phyloP scores from a whole-genome alignment of 2,888 invertebrate genomes.

The Drosophila fungiperda region DNA sequence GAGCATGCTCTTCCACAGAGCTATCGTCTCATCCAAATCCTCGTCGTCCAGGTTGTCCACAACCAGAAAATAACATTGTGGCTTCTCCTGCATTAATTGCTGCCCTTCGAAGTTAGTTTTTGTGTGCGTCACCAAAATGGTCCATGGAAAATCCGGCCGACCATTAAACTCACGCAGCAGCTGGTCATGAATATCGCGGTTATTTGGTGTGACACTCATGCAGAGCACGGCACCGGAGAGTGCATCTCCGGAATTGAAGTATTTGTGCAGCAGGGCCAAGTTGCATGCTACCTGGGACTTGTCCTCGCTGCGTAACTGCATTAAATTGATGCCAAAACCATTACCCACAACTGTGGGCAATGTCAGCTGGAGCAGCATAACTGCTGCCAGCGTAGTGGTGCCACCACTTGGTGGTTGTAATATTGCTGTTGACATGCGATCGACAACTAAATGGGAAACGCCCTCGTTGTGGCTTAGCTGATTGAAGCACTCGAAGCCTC shows the following conservation, averaged over 20 bases:
- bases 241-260: constrained; percentile 75
- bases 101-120: not conserved
- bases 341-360: constrained; percentile 8
- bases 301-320: constrained; percentile 57
- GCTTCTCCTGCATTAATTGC: constrained; percentile 74
- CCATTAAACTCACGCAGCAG: constrained; percentile 65
- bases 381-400: constrained; percentile 11
- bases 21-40: constrained; percentile 78
- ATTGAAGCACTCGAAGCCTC: constrained; percentile 27
- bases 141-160: constrained; percentile 61
- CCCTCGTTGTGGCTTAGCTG: constrained; percentile 21
- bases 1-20: constrained; percentile 74
- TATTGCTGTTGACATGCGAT: constrained; percentile 57
- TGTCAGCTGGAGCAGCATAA: constrained; percentile 43
- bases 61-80: constrained; percentile 83
- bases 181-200: constrained; percentile 59
- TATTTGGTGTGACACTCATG: constrained; percentile 58
- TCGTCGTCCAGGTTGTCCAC: constrained; percentile 78
- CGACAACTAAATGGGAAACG: constrained; percentile 51
- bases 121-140: constrained; percentile 59
- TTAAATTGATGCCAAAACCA: constrained; percentile 69
- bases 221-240: constrained; percentile 79
- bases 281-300: constrained; percentile 63
- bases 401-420: constrained; percentile 6
- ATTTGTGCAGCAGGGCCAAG: constrained; percentile 72